Evolutionary conservation across 2,797 vertebrate species (phyloP).

Genomic region (Scyliorhinus canicula): DNA sequence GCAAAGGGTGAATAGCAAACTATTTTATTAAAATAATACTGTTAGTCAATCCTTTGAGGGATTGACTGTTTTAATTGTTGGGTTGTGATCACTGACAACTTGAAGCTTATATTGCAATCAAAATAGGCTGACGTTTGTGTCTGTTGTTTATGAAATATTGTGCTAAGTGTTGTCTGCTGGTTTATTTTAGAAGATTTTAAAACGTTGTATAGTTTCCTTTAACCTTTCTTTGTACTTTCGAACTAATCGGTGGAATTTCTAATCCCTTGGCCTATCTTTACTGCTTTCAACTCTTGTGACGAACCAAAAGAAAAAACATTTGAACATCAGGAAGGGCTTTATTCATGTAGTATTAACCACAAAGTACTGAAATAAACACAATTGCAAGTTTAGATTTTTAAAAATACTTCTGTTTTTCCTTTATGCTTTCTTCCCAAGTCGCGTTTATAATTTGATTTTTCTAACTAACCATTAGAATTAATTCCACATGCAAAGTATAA

Average conservation of each 20-base stretch:
- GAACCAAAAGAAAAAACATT: background rate
- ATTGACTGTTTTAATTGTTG: background rate
- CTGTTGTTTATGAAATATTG: background rate
- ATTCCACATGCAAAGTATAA: background rate
- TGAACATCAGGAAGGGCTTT: background rate
- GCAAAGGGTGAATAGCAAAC: background rate
- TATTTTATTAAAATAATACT: background rate
- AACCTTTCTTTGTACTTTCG: too few relatives aligned
- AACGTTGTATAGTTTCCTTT: background rate
- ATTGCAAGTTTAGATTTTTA: background rate
- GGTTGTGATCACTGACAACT: background rate
- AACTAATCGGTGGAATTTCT: background rate
- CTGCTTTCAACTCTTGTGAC: background rate
- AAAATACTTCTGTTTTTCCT: background rate
- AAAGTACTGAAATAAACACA: background rate
- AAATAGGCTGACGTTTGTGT: background rate
- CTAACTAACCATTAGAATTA: background rate
- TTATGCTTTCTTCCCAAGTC: background rate
- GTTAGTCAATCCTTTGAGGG: background rate
- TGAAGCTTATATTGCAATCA: background rate
- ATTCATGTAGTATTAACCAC: background rate
- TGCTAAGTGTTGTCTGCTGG: background rate
- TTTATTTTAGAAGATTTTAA: background rate
- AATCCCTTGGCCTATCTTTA: background rate
- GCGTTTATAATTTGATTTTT: background rate